A percentile compares a stretch with the other conserved stretches of the same genome.
phyloP scores from a whole-genome alignment of 2,888 invertebrate genomes.

The Ophion ellenae region DNA sequence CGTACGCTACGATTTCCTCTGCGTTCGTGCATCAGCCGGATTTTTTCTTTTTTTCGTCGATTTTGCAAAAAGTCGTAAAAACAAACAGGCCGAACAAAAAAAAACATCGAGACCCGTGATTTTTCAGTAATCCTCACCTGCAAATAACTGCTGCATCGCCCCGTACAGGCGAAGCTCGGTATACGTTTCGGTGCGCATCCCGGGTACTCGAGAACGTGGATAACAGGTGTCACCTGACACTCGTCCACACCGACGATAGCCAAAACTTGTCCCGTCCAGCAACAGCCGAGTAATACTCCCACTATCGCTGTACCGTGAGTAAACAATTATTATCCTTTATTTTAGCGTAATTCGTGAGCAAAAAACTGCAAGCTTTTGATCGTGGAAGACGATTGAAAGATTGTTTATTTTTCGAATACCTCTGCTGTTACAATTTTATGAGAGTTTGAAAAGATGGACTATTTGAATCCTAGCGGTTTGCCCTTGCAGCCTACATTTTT shows the following conservation, averaged over 20 bases:
- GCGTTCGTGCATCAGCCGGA: background rate
- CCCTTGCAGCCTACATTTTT: too few species aligned
- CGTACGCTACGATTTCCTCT: slow-evolving; percentile 6
- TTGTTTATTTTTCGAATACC: background rate
- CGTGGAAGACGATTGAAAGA: background rate
- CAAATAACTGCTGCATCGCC: slow-evolving; percentile 95
- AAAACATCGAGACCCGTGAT: background rate
- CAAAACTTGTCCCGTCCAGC: slow-evolving; percentile 70
- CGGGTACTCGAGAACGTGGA: slow-evolving; percentile 95
- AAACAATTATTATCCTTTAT: background rate
- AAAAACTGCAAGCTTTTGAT: background rate
- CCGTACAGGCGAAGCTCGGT: slow-evolving; percentile 96
- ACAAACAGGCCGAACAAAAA: background rate
- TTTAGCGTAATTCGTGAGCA: background rate
- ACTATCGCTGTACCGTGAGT: slow-evolving; percentile 75
- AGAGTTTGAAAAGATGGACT: too few species aligned
- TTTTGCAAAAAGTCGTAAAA: background rate
- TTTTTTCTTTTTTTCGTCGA: background rate
- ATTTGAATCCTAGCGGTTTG: too few species aligned
- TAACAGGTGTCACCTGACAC: slow-evolving; percentile 95
- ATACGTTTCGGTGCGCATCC: slow-evolving; percentile 97
- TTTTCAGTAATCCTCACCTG: slow-evolving; percentile 87
- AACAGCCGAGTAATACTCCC: slow-evolving; percentile 71
- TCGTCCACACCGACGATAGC: slow-evolving; percentile 87
- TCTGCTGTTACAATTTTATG: background rate